These are phyloP conservation scores for Neodon shergylaensis DNA, from an alignment of 2,113 vertebrate genomes.

Conservation along the genomic window DNA sequence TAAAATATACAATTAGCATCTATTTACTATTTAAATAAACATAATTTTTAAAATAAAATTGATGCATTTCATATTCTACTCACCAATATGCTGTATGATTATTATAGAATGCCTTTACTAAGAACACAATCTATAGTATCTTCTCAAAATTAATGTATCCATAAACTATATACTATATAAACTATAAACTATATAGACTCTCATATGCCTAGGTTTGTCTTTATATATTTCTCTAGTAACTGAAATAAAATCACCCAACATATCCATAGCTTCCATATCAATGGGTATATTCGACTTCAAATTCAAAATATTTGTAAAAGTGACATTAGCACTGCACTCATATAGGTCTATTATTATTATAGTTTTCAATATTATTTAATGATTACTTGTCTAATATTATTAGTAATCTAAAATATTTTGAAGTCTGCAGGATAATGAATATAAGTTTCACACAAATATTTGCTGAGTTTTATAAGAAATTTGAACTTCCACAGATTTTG, in stretches of 20 bases:
- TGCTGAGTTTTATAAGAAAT: not conserved
- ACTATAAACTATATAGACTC: not conserved
- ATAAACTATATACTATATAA: not conserved
- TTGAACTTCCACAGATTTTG: not conserved
- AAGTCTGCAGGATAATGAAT: not conserved
- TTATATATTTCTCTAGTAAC: not conserved
- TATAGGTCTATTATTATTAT: not conserved
- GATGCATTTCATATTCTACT: not conserved
- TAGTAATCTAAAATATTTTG: not conserved
- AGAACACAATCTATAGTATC: not conserved
- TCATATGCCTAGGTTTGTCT: not conserved
- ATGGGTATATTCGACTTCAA: not conserved
- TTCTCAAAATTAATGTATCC: not conserved
- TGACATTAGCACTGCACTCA: not conserved
- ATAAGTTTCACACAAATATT: not conserved
- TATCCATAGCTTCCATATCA: not conserved
- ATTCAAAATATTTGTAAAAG: not conserved
- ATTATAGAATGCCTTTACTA: not conserved
- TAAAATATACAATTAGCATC: not conserved
- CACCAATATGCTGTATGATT: not conserved
- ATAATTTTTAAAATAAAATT: not conserved
- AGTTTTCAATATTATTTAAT: not conserved
- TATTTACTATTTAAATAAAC: not conserved
- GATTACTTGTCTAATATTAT: not conserved
- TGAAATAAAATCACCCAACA: not conserved